Base-by-base conservation (phyloP, 2,888 invertebrate species). In the Lysandra coridon region DNA sequence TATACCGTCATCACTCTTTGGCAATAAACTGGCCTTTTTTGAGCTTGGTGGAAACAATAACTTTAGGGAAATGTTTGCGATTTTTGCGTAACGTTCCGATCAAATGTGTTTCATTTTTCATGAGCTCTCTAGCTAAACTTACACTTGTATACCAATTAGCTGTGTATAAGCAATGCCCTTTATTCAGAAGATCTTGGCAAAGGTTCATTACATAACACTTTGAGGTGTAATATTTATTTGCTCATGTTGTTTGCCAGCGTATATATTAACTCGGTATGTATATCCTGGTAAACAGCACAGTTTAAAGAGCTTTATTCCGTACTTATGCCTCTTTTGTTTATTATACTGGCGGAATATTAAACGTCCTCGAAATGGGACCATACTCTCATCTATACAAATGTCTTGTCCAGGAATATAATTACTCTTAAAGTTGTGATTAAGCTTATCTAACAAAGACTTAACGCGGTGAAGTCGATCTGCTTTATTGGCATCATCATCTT, bases 71-170 rank as follows among this genome's bases (percentile, higher is more conserved):
- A 81, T 79, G 80, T 80, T 79, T 83, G 57, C 81, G 78, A 69
- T 82, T 82, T 80, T 82, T 82, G 80, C 81, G 69, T 77, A 81
- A 79, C 76, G 80, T 80, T 79, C 83, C 78, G 30, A 85, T 80
- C 73, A 84, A 82, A 83, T 84, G 84, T 73, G 85, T 86, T 79
- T 83, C 79, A 76, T 82, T 82, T 74, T 81, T 33, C 77, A 84
- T 75, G 37, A 85, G 84, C 77, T 83, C 80, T 60, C 84, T 81
- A 40, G 83, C 81, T 81, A 82, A 83, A 23, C 33, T 17, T 69
- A 83, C 73, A 77, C 85, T 85, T 78, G 84, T 86, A 80, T 86
- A 86, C 84, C 84, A 86, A 81, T 86, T 86, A 79, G 85, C 84
- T 76, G 82, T 85, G 40, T 82, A 75, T 49, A 79, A 78, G 53